Conservation (phyloP, 2,797 vertebrate species). For the Meriones psammophilus region DNA sequence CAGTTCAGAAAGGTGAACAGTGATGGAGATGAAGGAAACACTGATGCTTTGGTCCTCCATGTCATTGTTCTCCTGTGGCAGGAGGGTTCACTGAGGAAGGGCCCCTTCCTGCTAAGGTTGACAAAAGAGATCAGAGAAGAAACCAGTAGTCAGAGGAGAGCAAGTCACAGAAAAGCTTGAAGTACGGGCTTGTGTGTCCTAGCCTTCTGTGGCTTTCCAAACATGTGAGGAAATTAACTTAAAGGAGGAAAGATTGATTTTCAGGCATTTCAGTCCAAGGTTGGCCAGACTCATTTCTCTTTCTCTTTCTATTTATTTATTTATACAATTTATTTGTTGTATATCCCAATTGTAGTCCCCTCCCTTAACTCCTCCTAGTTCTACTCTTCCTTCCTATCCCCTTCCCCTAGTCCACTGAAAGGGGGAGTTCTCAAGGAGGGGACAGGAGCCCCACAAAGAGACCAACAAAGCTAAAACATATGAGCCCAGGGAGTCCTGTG, state of each 20-base stretch:
- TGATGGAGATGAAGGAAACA: not conserved
- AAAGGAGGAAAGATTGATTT: not conserved
- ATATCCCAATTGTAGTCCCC: no score
- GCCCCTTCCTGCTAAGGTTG: not conserved
- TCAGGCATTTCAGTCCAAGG: not conserved
- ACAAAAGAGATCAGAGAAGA: not conserved
- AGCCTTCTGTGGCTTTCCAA: not conserved
- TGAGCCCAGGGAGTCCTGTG: no score
- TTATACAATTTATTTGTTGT: no score
- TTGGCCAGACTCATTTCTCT: not conserved
- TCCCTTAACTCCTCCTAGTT: no score
- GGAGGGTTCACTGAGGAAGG: constrained; percentile 17
- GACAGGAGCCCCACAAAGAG: no score
- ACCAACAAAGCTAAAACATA: no score
- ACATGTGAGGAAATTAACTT: not conserved
- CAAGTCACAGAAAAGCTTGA: not conserved
- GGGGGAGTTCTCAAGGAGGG: no score
- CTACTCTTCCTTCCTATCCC: no score
- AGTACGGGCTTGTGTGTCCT: not conserved
- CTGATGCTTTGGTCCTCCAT: not conserved
- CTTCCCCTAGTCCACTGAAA: no score
- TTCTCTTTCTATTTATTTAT: no score
- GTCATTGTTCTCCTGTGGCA: not conserved
- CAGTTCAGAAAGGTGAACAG: not conserved
- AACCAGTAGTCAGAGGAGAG: not conserved